These are phyloP conservation scores for Takifugu bimaculatus DNA, from an alignment of 2,113 vertebrate genomes.

Conservation along the genomic window DNA sequence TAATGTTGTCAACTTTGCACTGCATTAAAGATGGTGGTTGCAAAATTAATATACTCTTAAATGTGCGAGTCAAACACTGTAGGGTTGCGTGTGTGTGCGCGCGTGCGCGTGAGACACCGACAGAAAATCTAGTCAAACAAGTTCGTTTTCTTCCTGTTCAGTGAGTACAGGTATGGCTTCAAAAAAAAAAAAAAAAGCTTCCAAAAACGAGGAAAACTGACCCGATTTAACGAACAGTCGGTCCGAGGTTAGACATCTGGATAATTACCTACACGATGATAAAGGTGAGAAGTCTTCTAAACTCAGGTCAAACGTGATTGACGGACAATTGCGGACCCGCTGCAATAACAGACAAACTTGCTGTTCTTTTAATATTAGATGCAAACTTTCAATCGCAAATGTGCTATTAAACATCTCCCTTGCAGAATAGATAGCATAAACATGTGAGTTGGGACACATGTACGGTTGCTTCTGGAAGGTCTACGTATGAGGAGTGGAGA, in stretches of 20 bases:
- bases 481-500: too few species aligned
- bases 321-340: too few species aligned
- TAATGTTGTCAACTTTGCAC: too few species aligned
- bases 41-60: too few species aligned
- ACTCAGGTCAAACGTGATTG: background rate
- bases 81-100: background rate
- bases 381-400: too few species aligned
- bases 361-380: background rate
- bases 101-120: background rate
- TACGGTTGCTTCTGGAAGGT: too few species aligned
- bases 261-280: background rate
- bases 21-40: too few species aligned
- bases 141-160: slow-evolving; percentile 15
- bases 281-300: background rate
- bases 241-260: background rate
- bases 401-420: too few species aligned
- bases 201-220: background rate
- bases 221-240: background rate
- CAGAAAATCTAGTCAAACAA: slow-evolving; percentile 38
- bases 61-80: background rate
- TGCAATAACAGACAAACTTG: too few species aligned
- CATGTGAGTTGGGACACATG: too few species aligned
- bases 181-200: background rate
- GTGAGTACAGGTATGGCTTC: background rate
- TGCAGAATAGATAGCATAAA: too few species aligned